Evolutionary conservation across 2,888 invertebrate genomes (phyloP).

Genomic region (Agapostemon virescens): DNA sequence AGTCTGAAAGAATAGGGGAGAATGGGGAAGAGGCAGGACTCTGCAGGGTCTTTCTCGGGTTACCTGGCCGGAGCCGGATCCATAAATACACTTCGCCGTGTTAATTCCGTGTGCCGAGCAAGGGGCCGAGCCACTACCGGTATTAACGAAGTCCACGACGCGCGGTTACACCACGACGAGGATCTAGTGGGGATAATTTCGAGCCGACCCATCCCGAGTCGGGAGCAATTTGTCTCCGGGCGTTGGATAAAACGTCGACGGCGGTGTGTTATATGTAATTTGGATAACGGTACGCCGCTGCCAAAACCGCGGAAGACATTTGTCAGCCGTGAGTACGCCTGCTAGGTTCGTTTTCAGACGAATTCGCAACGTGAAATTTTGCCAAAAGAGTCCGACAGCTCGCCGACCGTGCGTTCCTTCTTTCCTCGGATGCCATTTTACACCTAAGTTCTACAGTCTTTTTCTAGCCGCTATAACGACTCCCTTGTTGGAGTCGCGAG

Average conservation of each 20-base stretch:
- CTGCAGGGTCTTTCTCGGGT: slow-evolving; percentile 67
- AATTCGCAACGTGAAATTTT: slow-evolving; percentile 60
- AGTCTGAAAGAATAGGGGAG: slow-evolving; percentile 28
- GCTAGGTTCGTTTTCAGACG: slow-evolving; percentile 61
- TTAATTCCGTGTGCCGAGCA: slow-evolving; percentile 77
- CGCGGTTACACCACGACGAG: slow-evolving; percentile 63
- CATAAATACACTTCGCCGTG: slow-evolving; percentile 77
- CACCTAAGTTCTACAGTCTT: not conserved
- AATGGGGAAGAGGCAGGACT: slow-evolving; percentile 49
- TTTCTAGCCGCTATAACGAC: not conserved
- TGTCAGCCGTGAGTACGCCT: slow-evolving; percentile 60
- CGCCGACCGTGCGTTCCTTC: slow-evolving; percentile 17
- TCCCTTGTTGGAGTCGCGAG: not conserved
- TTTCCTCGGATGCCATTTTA: slow-evolving; percentile 13
- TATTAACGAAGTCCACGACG: slow-evolving; percentile 75
- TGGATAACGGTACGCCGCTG: slow-evolving; percentile 70
- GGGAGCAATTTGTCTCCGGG: slow-evolving; percentile 68
- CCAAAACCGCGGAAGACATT: slow-evolving; percentile 69
- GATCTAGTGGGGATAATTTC: slow-evolving; percentile 63
- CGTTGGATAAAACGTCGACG: slow-evolving; percentile 69
- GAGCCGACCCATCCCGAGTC: slow-evolving; percentile 62
- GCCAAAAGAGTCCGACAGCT: slow-evolving; percentile 49
- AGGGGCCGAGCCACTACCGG: slow-evolving; percentile 76
- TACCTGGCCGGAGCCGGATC: slow-evolving; percentile 72
- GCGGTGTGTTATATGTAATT: slow-evolving; percentile 71